Percentiles rank a stretch among this genome's conserved stretches.
Conservation (phyloP, 2,888 invertebrate genomes). For the Thelaira solivaga region DNA sequence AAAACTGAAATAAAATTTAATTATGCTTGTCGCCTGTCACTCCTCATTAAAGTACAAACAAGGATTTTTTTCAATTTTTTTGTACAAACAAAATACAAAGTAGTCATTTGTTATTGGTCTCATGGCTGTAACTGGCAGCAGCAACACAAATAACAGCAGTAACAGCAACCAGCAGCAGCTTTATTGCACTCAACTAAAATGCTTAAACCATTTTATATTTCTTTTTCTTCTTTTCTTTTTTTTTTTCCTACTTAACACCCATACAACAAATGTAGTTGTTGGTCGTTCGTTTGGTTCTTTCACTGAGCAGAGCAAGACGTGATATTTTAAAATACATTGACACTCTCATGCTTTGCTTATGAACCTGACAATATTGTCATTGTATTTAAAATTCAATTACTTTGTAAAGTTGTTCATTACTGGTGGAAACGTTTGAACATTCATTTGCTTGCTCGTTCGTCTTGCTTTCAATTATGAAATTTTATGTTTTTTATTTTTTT, state of each 20-base stretch:
- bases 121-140: constrained; percentile 8
- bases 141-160: no score
- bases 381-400: constrained; percentile 58
- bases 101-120: constrained; percentile 23
- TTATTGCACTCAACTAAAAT: constrained; percentile 6
- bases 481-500: neutral
- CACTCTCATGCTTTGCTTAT: constrained; percentile 27
- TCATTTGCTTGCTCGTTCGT: neutral
- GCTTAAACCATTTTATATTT: neutral
- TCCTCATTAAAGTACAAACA: constrained; percentile 70
- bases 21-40: constrained; percentile 75
- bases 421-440: neutral
- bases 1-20: constrained; percentile 74
- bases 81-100: constrained; percentile 32
- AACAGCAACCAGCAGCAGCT: constrained; percentile 5
- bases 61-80: constrained; percentile 39
- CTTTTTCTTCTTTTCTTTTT: neutral
- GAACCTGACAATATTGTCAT: constrained; percentile 50
- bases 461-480: constrained; percentile 40
- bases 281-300: neutral
- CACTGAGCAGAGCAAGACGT: constrained; percentile 8
- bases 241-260: neutral
- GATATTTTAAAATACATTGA: constrained; percentile 45
- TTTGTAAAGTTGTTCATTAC: constrained; percentile 39
- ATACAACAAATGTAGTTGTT: no score